Percentiles rank a stretch among this genome's conserved stretches.
phyloP scores from a whole-genome alignment of 2,888 invertebrate genomes.

The Anorthoa munda region DNA sequence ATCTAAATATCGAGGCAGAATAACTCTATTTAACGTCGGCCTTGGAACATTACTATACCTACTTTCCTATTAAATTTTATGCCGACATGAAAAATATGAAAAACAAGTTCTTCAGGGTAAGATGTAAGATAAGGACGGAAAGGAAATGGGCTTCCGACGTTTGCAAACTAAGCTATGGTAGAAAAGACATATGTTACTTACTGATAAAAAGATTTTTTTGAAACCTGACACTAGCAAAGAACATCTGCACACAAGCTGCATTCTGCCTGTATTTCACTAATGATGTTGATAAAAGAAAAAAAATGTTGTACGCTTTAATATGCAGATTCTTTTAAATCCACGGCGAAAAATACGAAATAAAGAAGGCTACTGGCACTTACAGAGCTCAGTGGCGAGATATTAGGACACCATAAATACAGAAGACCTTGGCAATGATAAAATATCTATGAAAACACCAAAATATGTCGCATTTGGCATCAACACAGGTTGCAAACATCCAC shows the following conservation, averaged over 20 bases:
- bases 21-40: neutral
- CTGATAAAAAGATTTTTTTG: neutral
- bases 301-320: no score
- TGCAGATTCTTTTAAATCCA: no score
- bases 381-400: no score
- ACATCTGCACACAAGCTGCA: no score
- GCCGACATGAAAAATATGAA: constrained; percentile 26
- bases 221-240: constrained; percentile 6
- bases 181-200: neutral
- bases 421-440: constrained; percentile 12
- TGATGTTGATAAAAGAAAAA: no score
- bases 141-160: constrained; percentile 40
- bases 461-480: constrained; percentile 38
- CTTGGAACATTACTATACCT: neutral
- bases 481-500: neutral
- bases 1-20: neutral
- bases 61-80: neutral
- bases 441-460: constrained; percentile 1
- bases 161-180: neutral
- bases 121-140: constrained; percentile 37
- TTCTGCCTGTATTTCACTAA: no score
- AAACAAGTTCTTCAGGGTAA: constrained; percentile 22
- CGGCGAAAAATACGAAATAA: no score
- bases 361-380: no score
- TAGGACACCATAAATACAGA: neutral